phyloP scores from a whole-genome alignment of 2,888 invertebrate species.

The Piscicola geometra region DNA sequence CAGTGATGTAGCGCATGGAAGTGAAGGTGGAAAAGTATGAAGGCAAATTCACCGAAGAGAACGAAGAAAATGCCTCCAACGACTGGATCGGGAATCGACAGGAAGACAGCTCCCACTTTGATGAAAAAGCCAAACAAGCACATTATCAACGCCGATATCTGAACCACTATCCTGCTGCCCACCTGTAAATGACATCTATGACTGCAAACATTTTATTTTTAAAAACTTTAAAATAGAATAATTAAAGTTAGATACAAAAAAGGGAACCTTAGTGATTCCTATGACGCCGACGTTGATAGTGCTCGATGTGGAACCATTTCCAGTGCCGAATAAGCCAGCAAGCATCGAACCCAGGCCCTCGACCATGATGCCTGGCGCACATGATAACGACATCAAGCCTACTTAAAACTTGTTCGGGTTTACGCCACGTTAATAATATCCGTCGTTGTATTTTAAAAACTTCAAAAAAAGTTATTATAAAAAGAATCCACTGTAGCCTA shows the following conservation, averaged over 20 bases:
- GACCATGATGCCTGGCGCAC: slow-evolving; percentile 57
- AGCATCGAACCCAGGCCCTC: slow-evolving; percentile 78
- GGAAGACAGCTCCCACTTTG: slow-evolving; percentile 58
- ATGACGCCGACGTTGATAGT: slow-evolving; percentile 86
- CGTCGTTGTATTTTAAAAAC: no score
- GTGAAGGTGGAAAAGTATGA: no score
- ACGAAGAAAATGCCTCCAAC: slow-evolving; percentile 55
- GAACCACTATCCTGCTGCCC: slow-evolving; percentile 57
- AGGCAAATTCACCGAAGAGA: slow-evolving; percentile 54
- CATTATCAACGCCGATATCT: slow-evolving; percentile 55
- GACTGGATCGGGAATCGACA: slow-evolving; percentile 58
- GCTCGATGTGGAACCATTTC: slow-evolving; percentile 82
- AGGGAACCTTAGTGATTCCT: slow-evolving; percentile 71
- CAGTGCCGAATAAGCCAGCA: slow-evolving; percentile 78
- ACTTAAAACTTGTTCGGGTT: no score
- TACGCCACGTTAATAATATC: no score
- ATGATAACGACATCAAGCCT: no score
- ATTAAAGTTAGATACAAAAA: no score
- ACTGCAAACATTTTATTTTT: no score
- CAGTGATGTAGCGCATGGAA: no score
- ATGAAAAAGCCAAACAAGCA: slow-evolving; percentile 56
- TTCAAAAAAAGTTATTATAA: no score
- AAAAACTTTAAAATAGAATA: no score
- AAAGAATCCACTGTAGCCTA: no score
- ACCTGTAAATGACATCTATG: no score